Evolutionary conservation across 2,797 vertebrate species (phyloP).

Genomic region (Thripadectes ignobilis): DNA sequence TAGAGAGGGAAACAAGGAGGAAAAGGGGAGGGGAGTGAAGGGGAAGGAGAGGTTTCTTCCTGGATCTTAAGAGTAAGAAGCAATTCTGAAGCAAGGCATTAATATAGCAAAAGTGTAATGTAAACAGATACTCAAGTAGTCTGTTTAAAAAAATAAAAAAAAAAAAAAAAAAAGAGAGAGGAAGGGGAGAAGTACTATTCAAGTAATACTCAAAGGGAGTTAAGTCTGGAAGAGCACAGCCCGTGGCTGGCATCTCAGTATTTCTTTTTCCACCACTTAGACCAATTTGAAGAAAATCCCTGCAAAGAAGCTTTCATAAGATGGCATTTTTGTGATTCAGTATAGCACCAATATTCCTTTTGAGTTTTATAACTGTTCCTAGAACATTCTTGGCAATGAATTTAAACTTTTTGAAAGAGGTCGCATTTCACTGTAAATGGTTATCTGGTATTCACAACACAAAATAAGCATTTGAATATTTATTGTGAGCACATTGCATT

Average conservation of each 20-base stretch:
- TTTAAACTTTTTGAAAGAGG: constrained; percentile 67
- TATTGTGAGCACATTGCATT: constrained; percentile 67
- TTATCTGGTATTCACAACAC: constrained; percentile 71
- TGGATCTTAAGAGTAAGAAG: background rate
- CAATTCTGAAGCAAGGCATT: background rate
- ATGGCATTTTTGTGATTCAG: constrained; percentile 64
- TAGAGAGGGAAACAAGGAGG: background rate
- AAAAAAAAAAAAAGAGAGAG: too few relatives aligned
- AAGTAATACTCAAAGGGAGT: constrained; percentile 14
- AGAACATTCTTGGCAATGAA: constrained; percentile 54
- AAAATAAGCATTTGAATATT: constrained; percentile 77
- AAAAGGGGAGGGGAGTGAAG: too few relatives aligned
- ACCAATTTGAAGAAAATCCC: constrained; percentile 60
- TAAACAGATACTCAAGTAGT: constrained; percentile 39
- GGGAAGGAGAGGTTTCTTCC: background rate
- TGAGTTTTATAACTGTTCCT: constrained; percentile 64
- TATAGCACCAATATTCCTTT: constrained; percentile 62
- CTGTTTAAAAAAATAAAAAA: background rate
- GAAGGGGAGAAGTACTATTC: background rate
- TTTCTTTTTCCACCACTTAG: constrained; percentile 46
- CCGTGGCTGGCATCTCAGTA: constrained; percentile 39
- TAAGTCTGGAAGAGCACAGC: constrained; percentile 35
- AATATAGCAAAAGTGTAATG: background rate
- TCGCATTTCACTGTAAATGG: constrained; percentile 65
- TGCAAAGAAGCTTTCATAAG: constrained; percentile 67